Evolutionary conservation across 2,113 vertebrate genomes (phyloP), one percentile per base, ranked within the genome.

Genomic region (Lepisosteus osseus): DNA sequence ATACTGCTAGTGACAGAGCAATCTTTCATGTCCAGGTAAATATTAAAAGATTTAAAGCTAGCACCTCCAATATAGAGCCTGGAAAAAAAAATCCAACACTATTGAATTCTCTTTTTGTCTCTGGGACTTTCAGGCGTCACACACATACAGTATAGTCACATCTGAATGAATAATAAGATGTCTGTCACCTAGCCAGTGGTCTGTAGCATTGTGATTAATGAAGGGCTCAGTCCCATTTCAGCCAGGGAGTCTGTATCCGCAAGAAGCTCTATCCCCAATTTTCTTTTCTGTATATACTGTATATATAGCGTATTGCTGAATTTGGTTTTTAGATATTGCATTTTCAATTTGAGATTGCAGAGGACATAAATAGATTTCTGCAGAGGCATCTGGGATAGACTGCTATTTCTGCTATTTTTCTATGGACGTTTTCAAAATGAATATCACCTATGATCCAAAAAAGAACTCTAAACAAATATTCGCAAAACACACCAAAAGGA

Each of bases 141-240:
- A 57, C 63, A 64, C 47, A 54, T 9, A 45, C 12, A 43, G 54
- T 63, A 45, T 40, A 43, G 54, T 63, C 54, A 66, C 71, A 66
- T 41, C 59, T 57, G 63, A 72, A 15, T 66, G 51, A 66, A 57
- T 66, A 57, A 72, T 54, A 54, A 67, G 54, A 44, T 66, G 44
- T 57, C 54, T 72, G 70, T 54, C 59, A 72, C 2, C 47, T 17
- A 65, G 8, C 12, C 29, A 55, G 61, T 65, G 51, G 15, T 72
- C 62, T 57, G 63, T 45, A 44, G 54, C 62, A 59, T 56, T 57
- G 54, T 72, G 71, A 72, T 72, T 72, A 72, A 65, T 72, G 71
- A 72, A 56, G 40, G 40, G n/a, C 5, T 6, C 62, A 65, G 62
- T 65, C 62, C 62, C 62, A 65, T 65, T 65, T 65, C 62, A 65